These are phyloP conservation scores for Heteractis magnifica DNA, from an alignment of 92 coral and sea anemone species.

Conservation along the genomic window DNA sequence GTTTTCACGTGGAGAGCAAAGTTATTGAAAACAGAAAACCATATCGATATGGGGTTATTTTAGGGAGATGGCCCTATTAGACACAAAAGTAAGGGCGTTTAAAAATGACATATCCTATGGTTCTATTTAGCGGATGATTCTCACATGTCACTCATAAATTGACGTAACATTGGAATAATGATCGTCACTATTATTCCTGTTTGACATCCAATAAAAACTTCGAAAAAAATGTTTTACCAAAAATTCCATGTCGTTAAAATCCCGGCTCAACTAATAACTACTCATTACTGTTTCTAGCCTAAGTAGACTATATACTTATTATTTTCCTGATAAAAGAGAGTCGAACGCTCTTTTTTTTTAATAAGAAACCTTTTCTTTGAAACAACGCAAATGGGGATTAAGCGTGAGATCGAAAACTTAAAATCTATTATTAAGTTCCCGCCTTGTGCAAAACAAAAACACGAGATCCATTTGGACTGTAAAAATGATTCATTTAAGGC, in stretches of 20 bases:
- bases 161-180: conserved; percentile 74
- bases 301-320: background rate
- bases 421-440: conserved; percentile 8
- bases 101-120: conserved; percentile 65
- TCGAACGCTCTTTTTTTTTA: background rate
- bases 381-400: background rate
- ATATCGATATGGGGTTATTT: conserved; percentile 10
- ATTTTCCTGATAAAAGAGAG: background rate
- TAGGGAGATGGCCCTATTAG: conserved; percentile 7
- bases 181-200: conserved; percentile 50
- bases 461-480: background rate
- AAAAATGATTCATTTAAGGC: background rate
- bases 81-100: conserved; percentile 22
- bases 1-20: background rate
- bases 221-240: conserved; percentile 6
- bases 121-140: conserved; percentile 77
- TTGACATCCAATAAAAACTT: conserved; percentile 62
- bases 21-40: background rate
- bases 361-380: background rate
- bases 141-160: conserved; percentile 68
- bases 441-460: background rate
- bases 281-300: background rate
- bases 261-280: background rate
- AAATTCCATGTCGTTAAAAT: conserved; percentile 15
- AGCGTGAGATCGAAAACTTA: conserved; percentile 5